Evolutionary conservation across 2,888 invertebrate species (phyloP), one percentile per base, ranked within the genome.

Genomic region (Fissipunctia ypsillon): DNA sequence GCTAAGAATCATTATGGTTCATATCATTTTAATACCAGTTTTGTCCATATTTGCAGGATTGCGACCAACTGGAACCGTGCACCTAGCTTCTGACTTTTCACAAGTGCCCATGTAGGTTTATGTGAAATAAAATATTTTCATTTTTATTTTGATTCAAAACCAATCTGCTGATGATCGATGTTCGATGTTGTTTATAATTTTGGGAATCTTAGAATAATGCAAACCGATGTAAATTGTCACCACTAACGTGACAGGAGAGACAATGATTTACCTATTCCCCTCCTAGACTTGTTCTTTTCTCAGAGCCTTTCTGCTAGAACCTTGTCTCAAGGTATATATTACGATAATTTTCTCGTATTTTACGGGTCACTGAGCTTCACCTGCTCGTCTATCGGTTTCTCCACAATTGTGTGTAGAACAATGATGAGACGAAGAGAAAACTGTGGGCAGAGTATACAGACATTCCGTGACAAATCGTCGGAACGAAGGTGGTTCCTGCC

Each of bases 401-500:
- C 86, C 83, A 84, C 88, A 86, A 89, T 90, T 89, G 90, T 88
- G 57, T 63, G 84, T 81, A 83, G 88, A 90, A 93, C 93, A 89
- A 90, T 88, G 85, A 82, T 87, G 86, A 71, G 78, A 79, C 75
- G 75, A 66, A 72, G 89, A 90, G 90, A 89, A 86, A 81, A 87
- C 83, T 86, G 84, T 65, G 79, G 57, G 25, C 77, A 75, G 84
- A 90, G 89, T 89, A 16, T 77, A 90, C 89, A 86, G 87, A 84
- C 84, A 77, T 76, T 41, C 90, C 90, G 87, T 90, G 89, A 89
- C 93, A 92, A 93, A 93, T 93, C 83, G 88, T 85, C 86, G 93
- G 90, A 93, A 93, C 93, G 90, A 88, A 89, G 88, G 81, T 81
- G 87, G 93, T 95, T 95, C 95, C 95, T 94, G 92, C 89, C 91